Percentiles rank a stretch among this genome's conserved stretches.
These are phyloP conservation scores for Eriocheir sinensis DNA, from an alignment of 1,140 invertebrate genomes.

Conservation along the genomic window DNA sequence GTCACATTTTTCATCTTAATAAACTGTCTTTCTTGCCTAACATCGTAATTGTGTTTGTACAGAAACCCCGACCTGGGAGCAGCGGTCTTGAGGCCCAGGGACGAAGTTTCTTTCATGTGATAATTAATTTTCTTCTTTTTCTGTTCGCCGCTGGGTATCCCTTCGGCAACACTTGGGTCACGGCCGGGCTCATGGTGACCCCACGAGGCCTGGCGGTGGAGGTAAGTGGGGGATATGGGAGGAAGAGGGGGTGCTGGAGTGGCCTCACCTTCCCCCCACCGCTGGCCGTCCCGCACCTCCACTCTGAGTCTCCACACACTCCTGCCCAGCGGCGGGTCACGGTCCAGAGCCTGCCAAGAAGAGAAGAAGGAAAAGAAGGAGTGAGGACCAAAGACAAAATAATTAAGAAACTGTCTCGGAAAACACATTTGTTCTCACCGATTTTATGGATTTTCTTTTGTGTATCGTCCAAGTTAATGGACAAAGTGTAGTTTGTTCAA, in stretches of 20 bases:
- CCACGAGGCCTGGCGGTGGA: constrained; percentile 6
- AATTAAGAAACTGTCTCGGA: too few relatives aligned
- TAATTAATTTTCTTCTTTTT: not conserved
- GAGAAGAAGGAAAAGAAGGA: not conserved
- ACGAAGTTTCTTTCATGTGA: too few relatives aligned
- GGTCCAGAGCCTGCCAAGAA: constrained; percentile 46
- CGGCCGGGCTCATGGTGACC: not conserved
- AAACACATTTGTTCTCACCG: too few relatives aligned
- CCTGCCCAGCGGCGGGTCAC: constrained; percentile 43
- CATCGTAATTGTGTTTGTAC: too few relatives aligned
- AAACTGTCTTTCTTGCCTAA: too few relatives aligned
- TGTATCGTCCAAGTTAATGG: too few relatives aligned
- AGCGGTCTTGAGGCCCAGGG: too few relatives aligned
- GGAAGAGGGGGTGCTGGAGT: not conserved
- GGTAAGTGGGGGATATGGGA: not conserved
- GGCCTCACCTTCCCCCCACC: not conserved
- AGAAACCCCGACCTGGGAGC: too few relatives aligned
- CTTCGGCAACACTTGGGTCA: too few relatives aligned
- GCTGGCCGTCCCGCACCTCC: constrained; percentile 49
- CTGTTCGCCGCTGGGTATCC: not conserved
- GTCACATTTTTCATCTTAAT: too few relatives aligned
- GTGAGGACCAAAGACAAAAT: not conserved
- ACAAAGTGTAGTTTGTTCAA: too few relatives aligned
- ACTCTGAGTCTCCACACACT: constrained; percentile 50
- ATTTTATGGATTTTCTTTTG: too few relatives aligned